A percentile compares a stretch with the other conserved stretches of the same genome.
Evolutionary conservation across 2,888 invertebrate species (phyloP).

Genomic region (Crepidodera aurea): DNA sequence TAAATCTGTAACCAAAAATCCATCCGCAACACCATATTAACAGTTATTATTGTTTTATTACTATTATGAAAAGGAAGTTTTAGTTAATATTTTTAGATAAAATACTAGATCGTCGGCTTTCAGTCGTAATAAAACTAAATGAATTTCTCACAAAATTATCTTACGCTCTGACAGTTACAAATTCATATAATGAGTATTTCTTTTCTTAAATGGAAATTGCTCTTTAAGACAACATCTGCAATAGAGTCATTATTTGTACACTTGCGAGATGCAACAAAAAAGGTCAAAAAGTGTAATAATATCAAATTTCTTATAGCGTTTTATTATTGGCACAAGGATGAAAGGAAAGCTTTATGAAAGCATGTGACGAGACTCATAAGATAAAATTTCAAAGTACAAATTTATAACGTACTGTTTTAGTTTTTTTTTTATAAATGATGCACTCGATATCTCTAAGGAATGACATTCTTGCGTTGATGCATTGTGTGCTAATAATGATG

Average conservation of each 20-base stretch:
- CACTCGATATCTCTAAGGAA: slow-evolving; percentile 19
- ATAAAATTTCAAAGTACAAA: slow-evolving; percentile 15
- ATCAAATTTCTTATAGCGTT: slow-evolving; percentile 26
- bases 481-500: slow-evolving; percentile 16
- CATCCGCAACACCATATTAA: too few species aligned
- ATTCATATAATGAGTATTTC: slow-evolving; percentile 18
- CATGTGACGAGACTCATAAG: background rate
- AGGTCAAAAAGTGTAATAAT: slow-evolving; percentile 35
- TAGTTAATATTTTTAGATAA: too few species aligned
- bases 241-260: slow-evolving; percentile 44
- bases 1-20: too few species aligned
- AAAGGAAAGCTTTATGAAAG: slow-evolving; percentile 10
- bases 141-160: slow-evolving; percentile 20
- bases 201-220: slow-evolving; percentile 44
- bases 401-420: slow-evolving; percentile 15
- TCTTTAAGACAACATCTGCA: slow-evolving; percentile 43
- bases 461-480: background rate
- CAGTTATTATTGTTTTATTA: too few species aligned
- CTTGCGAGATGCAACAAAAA: slow-evolving; percentile 41
- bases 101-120: too few species aligned
- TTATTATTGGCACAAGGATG: slow-evolving; percentile 32
- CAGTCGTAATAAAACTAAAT: slow-evolving; percentile 13
- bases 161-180: slow-evolving; percentile 22
- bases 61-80: too few species aligned
- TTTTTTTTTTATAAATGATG: slow-evolving; percentile 6